These are phyloP conservation scores for Drosophila hydei DNA, from an alignment of 1,140 invertebrate genomes.

Conservation along the genomic window DNA sequence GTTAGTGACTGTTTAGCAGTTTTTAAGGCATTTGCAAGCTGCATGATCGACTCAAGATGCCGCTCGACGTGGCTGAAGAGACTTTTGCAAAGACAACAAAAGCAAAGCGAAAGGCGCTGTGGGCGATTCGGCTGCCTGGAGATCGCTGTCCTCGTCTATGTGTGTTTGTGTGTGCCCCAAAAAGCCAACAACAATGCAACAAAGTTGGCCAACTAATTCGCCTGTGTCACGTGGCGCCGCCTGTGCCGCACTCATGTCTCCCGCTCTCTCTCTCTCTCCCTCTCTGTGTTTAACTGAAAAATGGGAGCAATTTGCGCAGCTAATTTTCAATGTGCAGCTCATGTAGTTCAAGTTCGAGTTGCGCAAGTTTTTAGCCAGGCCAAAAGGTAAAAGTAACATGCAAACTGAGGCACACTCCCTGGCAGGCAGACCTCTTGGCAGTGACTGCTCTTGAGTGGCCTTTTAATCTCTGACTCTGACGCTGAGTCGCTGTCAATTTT, in stretches of 20 bases:
- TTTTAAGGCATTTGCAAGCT: conserved; percentile 20
- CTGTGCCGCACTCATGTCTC: conserved; percentile 33
- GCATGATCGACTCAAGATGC: conserved; percentile 39
- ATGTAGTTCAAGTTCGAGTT: conserved; percentile 80
- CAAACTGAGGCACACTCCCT: not conserved
- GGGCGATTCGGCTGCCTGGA: conserved; percentile 70
- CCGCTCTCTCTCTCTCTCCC: too few relatives aligned
- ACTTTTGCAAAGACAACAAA: conserved; percentile 52
- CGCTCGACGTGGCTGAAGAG: conserved; percentile 28
- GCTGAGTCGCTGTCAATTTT: conserved; percentile 44
- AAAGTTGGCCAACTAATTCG: conserved; percentile 67
- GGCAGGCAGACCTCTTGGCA: conserved; percentile 19
- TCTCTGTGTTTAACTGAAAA: conserved; percentile 26
- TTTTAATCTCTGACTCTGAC: conserved; percentile 55
- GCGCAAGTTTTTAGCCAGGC: conserved; percentile 47
- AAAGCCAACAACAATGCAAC: conserved; percentile 51
- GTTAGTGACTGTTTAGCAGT: not conserved
- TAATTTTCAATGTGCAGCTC: conserved; percentile 71
- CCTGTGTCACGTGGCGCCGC: conserved; percentile 70
- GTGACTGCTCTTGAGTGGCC: conserved; percentile 39
- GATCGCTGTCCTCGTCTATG: conserved; percentile 47
- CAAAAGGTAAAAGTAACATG: conserved; percentile 45
- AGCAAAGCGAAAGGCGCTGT: conserved; percentile 60
- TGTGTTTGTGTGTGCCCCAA: conserved; percentile 59
- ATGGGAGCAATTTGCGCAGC: conserved; percentile 69